A percentile compares a stretch with the other conserved stretches of the same genome.
phyloP scores from a whole-genome alignment of 92 coral and sea anemone genomes.

The Phenganax stokvisi region DNA sequence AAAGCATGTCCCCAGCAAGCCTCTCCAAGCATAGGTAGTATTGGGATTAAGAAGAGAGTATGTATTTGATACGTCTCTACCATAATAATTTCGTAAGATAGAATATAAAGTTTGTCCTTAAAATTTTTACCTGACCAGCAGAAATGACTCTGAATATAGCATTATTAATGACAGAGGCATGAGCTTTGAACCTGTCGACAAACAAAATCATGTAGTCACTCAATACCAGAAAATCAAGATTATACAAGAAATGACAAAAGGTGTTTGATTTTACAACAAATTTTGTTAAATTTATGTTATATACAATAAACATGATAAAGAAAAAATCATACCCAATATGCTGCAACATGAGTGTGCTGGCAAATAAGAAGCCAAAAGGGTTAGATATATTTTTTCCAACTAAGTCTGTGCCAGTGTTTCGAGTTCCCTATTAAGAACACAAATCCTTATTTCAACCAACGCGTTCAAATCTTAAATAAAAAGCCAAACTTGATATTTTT shows the following conservation, averaged over 20 bases:
- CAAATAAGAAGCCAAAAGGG: conserved; percentile 88
- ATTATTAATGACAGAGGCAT: conserved; percentile 81
- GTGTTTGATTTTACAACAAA: no score
- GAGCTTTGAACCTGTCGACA: conserved; percentile 70
- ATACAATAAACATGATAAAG: background rate
- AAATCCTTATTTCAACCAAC: background rate
- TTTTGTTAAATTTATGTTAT: background rate
- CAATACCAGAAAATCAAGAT: background rate
- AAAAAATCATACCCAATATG: conserved; percentile 72
- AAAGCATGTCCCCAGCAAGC: no score
- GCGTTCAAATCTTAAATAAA: no score
- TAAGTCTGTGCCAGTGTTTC: conserved; percentile 80
- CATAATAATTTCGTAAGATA: background rate
- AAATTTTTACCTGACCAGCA: conserved; percentile 67
- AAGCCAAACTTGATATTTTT: no score
- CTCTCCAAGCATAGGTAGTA: no score
- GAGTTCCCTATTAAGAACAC: conserved; percentile 60
- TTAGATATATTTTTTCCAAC: conserved; percentile 67
- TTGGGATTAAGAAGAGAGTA: no score
- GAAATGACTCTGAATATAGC: conserved; percentile 75
- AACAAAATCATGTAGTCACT: background rate
- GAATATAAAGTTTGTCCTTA: background rate
- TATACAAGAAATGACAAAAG: background rate
- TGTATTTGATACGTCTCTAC: background rate
- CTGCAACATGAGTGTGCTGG: conserved; percentile 91